These are phyloP conservation scores for Buphagus erythrorhynchus DNA, from an alignment of 2,797 vertebrate genomes.

Conservation along the genomic window DNA sequence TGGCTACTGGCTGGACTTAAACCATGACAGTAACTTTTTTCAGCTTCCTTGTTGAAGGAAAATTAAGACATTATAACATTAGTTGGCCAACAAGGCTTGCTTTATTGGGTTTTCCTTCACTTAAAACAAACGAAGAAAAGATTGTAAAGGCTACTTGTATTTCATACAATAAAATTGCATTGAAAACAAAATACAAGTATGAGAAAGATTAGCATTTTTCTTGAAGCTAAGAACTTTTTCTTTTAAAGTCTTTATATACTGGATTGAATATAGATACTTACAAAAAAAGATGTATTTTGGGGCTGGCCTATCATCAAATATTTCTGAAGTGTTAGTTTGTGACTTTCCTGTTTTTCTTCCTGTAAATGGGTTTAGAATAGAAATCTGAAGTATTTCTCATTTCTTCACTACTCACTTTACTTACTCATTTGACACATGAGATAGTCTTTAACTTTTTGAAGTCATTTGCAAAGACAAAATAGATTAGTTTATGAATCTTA, in stretches of 20 bases:
- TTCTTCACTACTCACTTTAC: neutral
- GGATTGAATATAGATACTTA: neutral
- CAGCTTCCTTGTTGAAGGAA: neutral
- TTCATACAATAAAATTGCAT: neutral
- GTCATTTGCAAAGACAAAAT: neutral
- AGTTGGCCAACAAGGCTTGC: neutral
- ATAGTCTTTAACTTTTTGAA: neutral
- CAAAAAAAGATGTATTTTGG: neutral
- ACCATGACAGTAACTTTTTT: neutral
- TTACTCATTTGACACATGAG: rapidly evolving
- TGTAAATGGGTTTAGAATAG: neutral
- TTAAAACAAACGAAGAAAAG: neutral
- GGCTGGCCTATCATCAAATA: neutral
- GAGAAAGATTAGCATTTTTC: neutral
- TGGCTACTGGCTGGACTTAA: neutral
- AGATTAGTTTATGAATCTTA: neutral
- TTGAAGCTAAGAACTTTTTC: neutral
- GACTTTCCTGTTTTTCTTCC: neutral
- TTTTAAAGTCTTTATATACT: neutral
- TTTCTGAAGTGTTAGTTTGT: neutral
- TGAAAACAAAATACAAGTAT: neutral
- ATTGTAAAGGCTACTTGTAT: neutral
- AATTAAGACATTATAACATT: neutral
- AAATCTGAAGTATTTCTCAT: neutral
- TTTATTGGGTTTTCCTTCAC: neutral